Evolutionary conservation across 2,888 invertebrate genomes (phyloP), one percentile per base, ranked within the genome.

Genomic region (Diploptera punctata): DNA sequence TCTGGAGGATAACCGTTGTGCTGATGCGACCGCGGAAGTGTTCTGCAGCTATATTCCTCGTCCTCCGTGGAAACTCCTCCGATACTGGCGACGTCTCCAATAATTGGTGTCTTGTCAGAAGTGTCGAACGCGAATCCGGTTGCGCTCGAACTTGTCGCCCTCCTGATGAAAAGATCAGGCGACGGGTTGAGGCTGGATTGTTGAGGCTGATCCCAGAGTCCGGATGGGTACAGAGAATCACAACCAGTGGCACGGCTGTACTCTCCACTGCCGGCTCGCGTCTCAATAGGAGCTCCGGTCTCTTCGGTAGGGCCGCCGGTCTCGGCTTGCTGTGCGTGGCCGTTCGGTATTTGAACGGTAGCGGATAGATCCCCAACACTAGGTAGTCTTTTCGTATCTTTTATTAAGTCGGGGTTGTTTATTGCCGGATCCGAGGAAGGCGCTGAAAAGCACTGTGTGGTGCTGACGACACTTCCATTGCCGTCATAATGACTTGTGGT

Each of bases 391-490:
- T 90, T 88, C 3, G 94, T 93, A 80, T 94, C 94, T 79, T 93
- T 93, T 79, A 95, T 94, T 76, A 95, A 86, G 82, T 94, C 94
- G 2, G 94, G 94, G 82, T 94, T 93, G 78, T 94, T 94, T 78
- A 76, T 86, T 33, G 89, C 47, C 90, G 90, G 49, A 91, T 90
- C 38, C 92, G 29, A 60, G 9, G 69, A 31, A 3, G 71, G 21
- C 21, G 38, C 68, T 16, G 68, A 19, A 21, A 68, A 68, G 52
- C 68, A 54, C 21, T 49, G 68, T 1, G 71, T 78, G 76, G 73
- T 78, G 33, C 67, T 72, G 44, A 76, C 71, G 16, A 76, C 73
- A 77, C 88, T 89, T 65, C 90, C 91, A 76, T 87, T 87, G 71
- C 90, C 90, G 80, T 91, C 91, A 77, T 91, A 90, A 79, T 89